Conservation (phyloP, 2,797 vertebrate species). For the Sebastes taczanowskii region DNA sequence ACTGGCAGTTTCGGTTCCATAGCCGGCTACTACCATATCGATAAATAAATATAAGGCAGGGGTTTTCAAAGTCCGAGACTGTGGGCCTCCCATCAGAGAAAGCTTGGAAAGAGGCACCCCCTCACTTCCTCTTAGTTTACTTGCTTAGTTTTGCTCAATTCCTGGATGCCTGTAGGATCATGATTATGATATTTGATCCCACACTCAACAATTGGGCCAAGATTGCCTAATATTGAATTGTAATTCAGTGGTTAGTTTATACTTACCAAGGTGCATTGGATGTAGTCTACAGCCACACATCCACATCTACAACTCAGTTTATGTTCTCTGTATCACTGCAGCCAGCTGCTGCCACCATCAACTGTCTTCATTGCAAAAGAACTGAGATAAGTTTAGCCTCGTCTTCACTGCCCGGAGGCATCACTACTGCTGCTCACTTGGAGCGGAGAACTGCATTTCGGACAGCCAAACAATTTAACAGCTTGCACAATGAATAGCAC, state of each 20-base stretch:
- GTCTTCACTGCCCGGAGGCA: constrained; percentile 27
- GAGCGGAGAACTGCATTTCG: background rate
- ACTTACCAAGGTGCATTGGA: background rate
- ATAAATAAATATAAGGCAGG: background rate
- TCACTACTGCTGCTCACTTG: background rate
- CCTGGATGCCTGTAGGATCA: background rate
- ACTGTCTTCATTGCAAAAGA: constrained; percentile 18
- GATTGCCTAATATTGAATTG: background rate
- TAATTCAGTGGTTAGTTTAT: background rate
- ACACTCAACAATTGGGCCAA: background rate
- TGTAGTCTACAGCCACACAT: background rate
- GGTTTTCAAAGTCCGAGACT: background rate
- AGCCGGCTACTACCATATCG: background rate
- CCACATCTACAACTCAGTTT: background rate
- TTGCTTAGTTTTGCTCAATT: background rate
- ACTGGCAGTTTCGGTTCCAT: background rate
- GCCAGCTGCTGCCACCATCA: constrained; percentile 25
- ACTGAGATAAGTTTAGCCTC: constrained; percentile 29
- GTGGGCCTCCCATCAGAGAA: background rate
- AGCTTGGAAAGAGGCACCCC: background rate
- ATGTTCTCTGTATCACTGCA: constrained; percentile 9
- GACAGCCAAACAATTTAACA: constrained; percentile 28
- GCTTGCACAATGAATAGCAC: constrained; percentile 13
- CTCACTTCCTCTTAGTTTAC: background rate
- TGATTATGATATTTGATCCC: background rate